These are phyloP conservation scores for Corydoras sp. DNA, from an alignment of 2,113 vertebrate genomes.

Conservation along the genomic window DNA sequence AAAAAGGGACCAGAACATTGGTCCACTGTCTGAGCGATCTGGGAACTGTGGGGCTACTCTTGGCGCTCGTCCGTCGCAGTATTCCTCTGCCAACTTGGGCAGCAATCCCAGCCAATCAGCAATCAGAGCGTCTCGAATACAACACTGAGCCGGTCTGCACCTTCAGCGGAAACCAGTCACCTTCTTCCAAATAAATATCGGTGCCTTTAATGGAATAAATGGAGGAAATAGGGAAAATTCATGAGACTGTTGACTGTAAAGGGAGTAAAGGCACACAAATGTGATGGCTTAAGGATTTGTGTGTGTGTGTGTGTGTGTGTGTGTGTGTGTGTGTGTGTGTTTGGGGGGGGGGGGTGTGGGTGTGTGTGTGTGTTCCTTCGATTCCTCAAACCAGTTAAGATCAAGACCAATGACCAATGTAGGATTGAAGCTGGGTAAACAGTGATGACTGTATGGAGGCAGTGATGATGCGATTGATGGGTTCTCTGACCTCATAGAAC, in stretches of 20 bases:
- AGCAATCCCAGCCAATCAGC: conserved; percentile 42
- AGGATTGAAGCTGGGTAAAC: background rate
- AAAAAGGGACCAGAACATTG: conserved; percentile 1
- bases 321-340: no score
- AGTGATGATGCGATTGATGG: background rate
- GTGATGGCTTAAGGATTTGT: background rate
- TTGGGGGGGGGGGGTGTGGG: no score
- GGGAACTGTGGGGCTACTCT: background rate
- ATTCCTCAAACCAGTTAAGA: background rate
- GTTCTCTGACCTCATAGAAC: conserved; percentile 23
- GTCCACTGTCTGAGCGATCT: background rate
- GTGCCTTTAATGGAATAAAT: conserved; percentile 31
- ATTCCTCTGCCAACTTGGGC: background rate
- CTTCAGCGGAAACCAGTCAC: conserved; percentile 41
- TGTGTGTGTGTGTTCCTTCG: no score
- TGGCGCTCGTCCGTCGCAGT: background rate
- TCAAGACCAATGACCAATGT: background rate
- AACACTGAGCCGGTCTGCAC: conserved; percentile 32
- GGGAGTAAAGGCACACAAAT: background rate
- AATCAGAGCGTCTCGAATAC: conserved; percentile 38
- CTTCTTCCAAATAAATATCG: conserved; percentile 44
- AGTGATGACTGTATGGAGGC: background rate
- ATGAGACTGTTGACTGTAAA: conserved; percentile 9
- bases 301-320: background rate
- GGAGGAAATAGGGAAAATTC: conserved; percentile 27